A percentile compares a stretch with the other conserved stretches of the same genome.
These are phyloP conservation scores for Meiosimyza platycephala DNA, from an alignment of 2,888 invertebrate genomes.

Conservation along the genomic window DNA sequence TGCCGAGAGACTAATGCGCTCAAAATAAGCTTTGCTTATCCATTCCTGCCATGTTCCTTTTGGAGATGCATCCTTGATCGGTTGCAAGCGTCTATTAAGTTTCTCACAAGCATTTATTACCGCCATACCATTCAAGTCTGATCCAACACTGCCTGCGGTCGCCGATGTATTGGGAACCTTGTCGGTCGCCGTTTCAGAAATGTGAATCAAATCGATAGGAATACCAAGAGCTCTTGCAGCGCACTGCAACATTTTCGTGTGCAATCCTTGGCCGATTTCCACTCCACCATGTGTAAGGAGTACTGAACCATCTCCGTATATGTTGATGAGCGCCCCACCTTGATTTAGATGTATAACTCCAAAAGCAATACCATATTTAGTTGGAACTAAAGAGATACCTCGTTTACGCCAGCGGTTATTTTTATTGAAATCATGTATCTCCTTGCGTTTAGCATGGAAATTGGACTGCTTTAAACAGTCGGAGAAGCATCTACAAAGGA, in stretches of 20 bases:
- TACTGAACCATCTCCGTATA: constrained; percentile 92
- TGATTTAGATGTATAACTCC: constrained; percentile 83
- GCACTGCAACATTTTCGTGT: constrained; percentile 95
- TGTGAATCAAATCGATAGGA: constrained; percentile 79
- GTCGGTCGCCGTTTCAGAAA: constrained; percentile 86
- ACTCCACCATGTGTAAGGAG: constrained; percentile 91
- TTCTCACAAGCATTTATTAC: constrained; percentile 84
- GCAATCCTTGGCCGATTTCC: constrained; percentile 97
- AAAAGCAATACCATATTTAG: constrained; percentile 87
- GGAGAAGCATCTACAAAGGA: constrained; percentile 75
- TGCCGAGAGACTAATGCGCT: constrained; percentile 82
- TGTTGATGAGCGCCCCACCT: constrained; percentile 85
- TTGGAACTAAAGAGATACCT: constrained; percentile 84
- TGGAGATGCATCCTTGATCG: constrained; percentile 80
- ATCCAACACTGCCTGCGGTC: constrained; percentile 89
- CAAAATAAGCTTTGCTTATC: constrained; percentile 81
- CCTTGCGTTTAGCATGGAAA: constrained; percentile 71
- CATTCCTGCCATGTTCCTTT: constrained; percentile 86
- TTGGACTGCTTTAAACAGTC: constrained; percentile 79
- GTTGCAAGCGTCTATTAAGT: constrained; percentile 78
- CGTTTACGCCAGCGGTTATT: constrained; percentile 87
- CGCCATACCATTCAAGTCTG: constrained; percentile 93
- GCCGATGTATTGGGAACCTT: constrained; percentile 92
- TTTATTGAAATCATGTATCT: constrained; percentile 79
- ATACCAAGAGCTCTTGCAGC: constrained; percentile 81